These are phyloP conservation scores for Nematolebias whitei DNA, from an alignment of 2,113 vertebrate species.

Conservation along the genomic window DNA sequence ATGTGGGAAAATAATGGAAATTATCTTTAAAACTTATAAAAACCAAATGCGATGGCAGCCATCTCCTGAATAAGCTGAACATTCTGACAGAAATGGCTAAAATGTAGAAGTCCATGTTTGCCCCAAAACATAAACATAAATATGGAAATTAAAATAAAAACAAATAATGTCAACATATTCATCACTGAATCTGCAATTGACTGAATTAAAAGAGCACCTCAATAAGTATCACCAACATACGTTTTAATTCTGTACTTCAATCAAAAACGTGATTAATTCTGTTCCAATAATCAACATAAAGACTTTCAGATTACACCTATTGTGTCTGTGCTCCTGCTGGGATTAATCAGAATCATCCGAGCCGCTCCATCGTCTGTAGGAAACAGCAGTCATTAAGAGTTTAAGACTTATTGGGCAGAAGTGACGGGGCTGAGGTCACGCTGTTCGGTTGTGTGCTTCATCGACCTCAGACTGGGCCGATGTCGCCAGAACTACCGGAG, in stretches of 20 bases:
- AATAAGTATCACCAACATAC: background rate
- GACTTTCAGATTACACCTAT: slow-evolving; percentile 32
- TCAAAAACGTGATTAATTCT: background rate
- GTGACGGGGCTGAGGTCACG: slow-evolving; percentile 34
- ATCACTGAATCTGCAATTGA: background rate
- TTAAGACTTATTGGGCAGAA: slow-evolving; percentile 43
- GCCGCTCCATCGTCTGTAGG: slow-evolving; percentile 24
- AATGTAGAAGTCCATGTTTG: too few species aligned
- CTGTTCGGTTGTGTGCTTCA: slow-evolving; percentile 62
- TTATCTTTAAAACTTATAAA: too few species aligned
- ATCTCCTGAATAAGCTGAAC: too few species aligned
- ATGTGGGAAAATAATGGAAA: too few species aligned
- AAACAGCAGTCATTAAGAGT: slow-evolving; percentile 57
- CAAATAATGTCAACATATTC: too few species aligned
- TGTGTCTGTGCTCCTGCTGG: slow-evolving; percentile 39
- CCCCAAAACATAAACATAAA: too few species aligned
- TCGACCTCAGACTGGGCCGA: slow-evolving; percentile 71
- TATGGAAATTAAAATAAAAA: too few species aligned
- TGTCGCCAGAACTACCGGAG: slow-evolving; percentile 23
- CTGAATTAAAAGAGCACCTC: background rate
- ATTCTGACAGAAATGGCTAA: too few species aligned
- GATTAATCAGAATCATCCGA: slow-evolving; percentile 62
- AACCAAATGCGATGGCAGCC: too few species aligned
- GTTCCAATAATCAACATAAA: slow-evolving; percentile 17
- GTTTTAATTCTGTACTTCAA: background rate